These are phyloP conservation scores for Manacus vitellinus DNA, from an alignment of 2,113 vertebrate species.

Conservation along the genomic window DNA sequence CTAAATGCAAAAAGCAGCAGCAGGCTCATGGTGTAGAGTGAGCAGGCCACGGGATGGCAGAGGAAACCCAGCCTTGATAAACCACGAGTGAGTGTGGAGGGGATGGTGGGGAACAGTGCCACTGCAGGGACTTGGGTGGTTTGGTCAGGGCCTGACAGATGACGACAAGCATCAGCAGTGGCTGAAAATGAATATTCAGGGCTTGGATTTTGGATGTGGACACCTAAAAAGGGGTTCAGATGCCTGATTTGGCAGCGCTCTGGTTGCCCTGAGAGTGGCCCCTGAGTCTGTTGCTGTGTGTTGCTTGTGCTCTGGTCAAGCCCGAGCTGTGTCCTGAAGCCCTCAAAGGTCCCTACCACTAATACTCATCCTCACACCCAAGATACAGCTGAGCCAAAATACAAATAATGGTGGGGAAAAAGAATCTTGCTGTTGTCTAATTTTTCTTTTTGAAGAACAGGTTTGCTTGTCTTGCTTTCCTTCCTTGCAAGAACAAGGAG, in stretches of 20 bases:
- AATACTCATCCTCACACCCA: background rate
- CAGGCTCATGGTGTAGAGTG: accelerated
- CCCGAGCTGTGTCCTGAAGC: background rate
- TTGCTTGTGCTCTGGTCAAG: background rate
- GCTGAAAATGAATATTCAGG: background rate
- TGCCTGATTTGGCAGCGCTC: background rate
- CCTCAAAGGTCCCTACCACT: background rate
- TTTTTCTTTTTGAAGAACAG: background rate
- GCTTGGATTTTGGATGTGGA: background rate
- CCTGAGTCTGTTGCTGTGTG: background rate
- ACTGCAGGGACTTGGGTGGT: background rate
- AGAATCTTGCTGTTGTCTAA: background rate
- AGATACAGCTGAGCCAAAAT: background rate
- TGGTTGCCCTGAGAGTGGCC: too few species aligned
- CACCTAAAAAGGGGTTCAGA: background rate
- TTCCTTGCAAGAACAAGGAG: background rate
- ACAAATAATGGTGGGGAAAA: accelerated
- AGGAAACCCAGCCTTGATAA: background rate
- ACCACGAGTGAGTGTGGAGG: background rate
- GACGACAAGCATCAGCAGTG: background rate
- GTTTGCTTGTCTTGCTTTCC: background rate
- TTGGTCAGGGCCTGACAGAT: accelerated
- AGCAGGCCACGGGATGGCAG: background rate
- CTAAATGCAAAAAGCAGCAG: background rate
- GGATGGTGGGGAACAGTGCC: background rate